Evolutionary conservation across 2,888 invertebrate genomes (phyloP).

Genomic region (Tholera decimalis): DNA sequence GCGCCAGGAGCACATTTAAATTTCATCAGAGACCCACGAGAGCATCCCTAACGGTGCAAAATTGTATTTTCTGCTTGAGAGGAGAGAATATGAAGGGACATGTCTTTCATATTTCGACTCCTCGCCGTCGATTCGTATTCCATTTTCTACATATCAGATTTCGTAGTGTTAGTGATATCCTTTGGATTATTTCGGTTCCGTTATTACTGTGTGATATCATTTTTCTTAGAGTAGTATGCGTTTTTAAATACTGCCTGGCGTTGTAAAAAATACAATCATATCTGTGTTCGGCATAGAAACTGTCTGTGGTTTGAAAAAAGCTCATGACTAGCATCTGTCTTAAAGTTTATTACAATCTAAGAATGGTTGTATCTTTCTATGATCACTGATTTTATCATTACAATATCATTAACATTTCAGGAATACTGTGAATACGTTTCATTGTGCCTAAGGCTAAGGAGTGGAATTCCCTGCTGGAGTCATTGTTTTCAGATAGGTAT

Average conservation of each 20-base stretch:
- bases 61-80: constrained; percentile 79
- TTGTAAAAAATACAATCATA: no score
- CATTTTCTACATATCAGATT: constrained; percentile 67
- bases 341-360: no score
- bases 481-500: no score
- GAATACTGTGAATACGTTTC: no score
- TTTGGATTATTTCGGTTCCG: constrained; percentile 21
- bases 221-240: neutral
- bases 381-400: no score
- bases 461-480: no score
- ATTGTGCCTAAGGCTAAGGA: no score
- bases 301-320: no score
- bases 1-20: constrained; percentile 74
- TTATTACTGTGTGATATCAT: constrained; percentile 4
- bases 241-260: neutral
- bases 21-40: constrained; percentile 76
- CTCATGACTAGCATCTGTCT: no score
- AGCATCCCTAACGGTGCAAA: constrained; percentile 72
- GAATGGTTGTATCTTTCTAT: no score
- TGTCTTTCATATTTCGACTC: constrained; percentile 64
- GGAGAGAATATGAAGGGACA: constrained; percentile 71
- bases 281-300: no score
- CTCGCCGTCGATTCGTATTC: constrained; percentile 60
- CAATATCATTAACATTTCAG: no score
- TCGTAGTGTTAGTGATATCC: constrained; percentile 58